Evolutionary conservation across 2,113 vertebrate genomes (phyloP).

Genomic region (Chaetodon auriga): DNA sequence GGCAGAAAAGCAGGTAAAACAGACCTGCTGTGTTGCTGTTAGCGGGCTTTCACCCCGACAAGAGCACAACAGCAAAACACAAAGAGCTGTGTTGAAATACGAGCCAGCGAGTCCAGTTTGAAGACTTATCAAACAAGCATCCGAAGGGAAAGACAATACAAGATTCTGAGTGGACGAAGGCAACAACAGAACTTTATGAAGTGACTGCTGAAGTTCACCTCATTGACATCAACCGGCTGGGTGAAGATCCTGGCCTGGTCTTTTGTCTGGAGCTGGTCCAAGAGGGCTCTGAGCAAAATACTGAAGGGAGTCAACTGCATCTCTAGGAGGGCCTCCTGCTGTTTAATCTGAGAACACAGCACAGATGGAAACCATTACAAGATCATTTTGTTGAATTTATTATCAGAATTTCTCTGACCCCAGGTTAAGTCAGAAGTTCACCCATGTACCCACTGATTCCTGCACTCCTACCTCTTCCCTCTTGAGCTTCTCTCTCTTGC

Average conservation of each 20-base stretch:
- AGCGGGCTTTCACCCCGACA: background rate
- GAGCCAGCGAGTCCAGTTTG: conserved; percentile 26
- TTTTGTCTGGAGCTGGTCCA: conserved; percentile 95
- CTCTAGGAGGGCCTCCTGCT: conserved; percentile 94
- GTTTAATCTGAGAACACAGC: conserved; percentile 86
- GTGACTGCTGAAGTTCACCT: conserved; percentile 83
- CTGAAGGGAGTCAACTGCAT: conserved; percentile 95
- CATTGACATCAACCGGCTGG: conserved; percentile 93
- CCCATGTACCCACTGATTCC: background rate
- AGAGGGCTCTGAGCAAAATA: conserved; percentile 89
- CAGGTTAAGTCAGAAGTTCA: background rate
- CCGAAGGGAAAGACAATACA: background rate
- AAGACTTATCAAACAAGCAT: background rate
- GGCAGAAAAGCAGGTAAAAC: background rate
- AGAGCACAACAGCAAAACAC: background rate
- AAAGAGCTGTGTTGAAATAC: background rate
- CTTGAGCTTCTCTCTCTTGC: conserved; percentile 98
- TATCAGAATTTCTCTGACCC: background rate
- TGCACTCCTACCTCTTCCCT: conserved; percentile 90
- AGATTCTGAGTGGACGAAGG: background rate
- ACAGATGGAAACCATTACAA: background rate
- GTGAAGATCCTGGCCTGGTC: conserved; percentile 95
- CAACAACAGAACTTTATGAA: background rate
- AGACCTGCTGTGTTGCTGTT: accelerated
- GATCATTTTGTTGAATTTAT: background rate